Conservation (phyloP, 2,113 vertebrate species). For the Pithys albifrons region DNA sequence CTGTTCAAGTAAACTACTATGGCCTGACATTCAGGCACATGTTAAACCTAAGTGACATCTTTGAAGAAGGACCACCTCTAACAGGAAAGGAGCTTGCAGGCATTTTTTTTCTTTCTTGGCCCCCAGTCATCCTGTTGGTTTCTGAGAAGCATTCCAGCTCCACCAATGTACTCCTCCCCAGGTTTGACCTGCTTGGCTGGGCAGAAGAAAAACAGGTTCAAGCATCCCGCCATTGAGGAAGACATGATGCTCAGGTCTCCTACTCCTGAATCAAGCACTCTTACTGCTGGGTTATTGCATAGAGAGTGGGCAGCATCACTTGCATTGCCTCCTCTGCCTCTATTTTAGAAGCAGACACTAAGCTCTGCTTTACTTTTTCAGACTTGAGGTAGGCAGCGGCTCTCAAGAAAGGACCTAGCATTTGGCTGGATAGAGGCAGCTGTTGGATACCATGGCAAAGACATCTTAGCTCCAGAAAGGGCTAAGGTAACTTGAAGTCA, state of each 20-base stretch:
- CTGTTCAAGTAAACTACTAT: background rate
- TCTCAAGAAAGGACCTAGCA: background rate
- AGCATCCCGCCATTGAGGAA: background rate
- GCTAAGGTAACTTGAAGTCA: background rate
- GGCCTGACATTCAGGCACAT: background rate
- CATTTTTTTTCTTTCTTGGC: background rate
- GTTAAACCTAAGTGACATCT: background rate
- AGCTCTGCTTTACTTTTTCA: background rate
- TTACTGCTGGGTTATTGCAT: fast-evolving
- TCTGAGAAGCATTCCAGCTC: background rate
- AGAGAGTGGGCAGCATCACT: background rate
- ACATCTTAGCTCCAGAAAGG: background rate
- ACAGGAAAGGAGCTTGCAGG: background rate
- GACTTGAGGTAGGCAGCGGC: background rate
- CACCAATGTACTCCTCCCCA: background rate
- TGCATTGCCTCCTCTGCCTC: background rate
- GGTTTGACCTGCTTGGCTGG: background rate
- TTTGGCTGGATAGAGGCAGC: background rate
- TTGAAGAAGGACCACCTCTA: background rate
- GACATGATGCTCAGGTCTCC: background rate
- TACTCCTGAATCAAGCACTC: background rate
- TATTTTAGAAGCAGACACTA: background rate
- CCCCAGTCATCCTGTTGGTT: background rate
- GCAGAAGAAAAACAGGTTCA: background rate
- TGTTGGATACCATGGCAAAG: background rate